Conservation (phyloP, 2,888 invertebrate genomes). For the Standfussiana lucernea region DNA sequence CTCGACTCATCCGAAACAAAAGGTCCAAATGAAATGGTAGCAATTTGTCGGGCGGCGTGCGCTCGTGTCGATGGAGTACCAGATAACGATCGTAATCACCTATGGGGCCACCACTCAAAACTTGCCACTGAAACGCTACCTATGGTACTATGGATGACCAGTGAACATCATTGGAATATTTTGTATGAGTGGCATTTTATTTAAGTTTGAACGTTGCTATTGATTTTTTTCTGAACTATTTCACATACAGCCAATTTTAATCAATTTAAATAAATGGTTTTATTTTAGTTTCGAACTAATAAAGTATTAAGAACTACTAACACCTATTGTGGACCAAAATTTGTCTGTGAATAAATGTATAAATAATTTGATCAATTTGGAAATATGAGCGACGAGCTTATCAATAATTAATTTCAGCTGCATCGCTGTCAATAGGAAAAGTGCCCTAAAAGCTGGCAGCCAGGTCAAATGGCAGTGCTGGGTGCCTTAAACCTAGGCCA, state of each 20-base stretch:
- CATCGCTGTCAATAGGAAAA: neutral
- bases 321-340: neutral
- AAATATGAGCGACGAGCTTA: too few relatives aligned
- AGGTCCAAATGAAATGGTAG: slow-evolving; percentile 65
- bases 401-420: too few relatives aligned
- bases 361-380: neutral
- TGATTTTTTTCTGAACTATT: neutral
- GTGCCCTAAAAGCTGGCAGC: neutral
- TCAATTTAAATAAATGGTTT: neutral
- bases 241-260: neutral
- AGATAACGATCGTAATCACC: slow-evolving; percentile 83
- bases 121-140: slow-evolving; percentile 69
- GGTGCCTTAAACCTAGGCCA: neutral
- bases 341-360: neutral
- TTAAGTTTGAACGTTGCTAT: neutral
- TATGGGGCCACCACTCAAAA: slow-evolving; percentile 77
- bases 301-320: neutral
- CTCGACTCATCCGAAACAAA: slow-evolving; percentile 50
- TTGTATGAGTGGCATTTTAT: slow-evolving; percentile 15
- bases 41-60: slow-evolving; percentile 67
- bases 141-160: slow-evolving; percentile 15
- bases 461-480: neutral
- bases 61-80: slow-evolving; percentile 79
- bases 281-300: neutral
- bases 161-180: slow-evolving; percentile 27